Evolutionary conservation across 2,888 invertebrate species (phyloP), one percentile per base, ranked within the genome.

Genomic region (Sericinus montela): DNA sequence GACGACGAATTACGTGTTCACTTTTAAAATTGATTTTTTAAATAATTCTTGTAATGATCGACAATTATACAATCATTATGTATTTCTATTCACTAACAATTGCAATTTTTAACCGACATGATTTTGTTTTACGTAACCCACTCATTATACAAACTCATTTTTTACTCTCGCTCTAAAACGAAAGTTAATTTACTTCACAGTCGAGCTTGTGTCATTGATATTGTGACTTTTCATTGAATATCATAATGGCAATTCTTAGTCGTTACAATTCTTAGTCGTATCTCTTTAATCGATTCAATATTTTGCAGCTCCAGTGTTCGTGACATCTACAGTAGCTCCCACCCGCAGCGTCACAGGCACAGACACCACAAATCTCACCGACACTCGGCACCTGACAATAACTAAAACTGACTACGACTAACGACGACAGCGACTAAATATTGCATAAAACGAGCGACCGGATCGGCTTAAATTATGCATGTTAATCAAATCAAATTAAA

Each of bases 311-410:
- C 77, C 5, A 72, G 70, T 34, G 85, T 86, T 1, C 88, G 89
- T 62, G 81, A 86, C 50, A 72, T 86, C 51, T 89, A 89, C 72
- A 66, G 80, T 58, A 70, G 80, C 9, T 54, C 83, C n/a, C 87
- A 83, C 48, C 89, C 89, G 2, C 80, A 81, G 55, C 75, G 86
- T 1, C 73, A 74, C 52, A 67, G 77, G 37, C 78, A 73, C 59
- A 69, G 69, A 25, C 69, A 70, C 46, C 70, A 69, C 67, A 71
- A 72, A 41, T n/a, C 40, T 38, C 52, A 55, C 58, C 47, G 65
- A 51, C 63, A 61, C 52, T 42, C 59, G 45, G 57, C 61, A 19
- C 5, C 19, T 36, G 46, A 53, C 49, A 67, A 71, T 55, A 57
- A 70, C 65, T 69, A 67, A 59, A 48, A 52, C 29, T 16, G n/a